Base-by-base conservation (phyloP, 2,113 vertebrate genomes). In the Cariama cristata region DNA sequence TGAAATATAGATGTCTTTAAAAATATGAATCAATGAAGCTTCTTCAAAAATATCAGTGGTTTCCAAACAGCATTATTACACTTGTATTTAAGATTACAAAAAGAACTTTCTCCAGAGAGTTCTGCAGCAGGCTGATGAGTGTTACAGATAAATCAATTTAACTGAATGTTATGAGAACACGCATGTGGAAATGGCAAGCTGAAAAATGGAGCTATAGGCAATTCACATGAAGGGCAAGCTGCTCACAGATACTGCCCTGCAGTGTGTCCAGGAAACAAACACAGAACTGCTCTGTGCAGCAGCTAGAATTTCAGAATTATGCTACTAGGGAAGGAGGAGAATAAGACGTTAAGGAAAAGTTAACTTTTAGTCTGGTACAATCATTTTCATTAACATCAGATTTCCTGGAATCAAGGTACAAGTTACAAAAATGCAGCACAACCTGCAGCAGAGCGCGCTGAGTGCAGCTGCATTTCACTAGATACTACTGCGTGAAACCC, bases 11-110 rank as follows among this genome's bases (percentile, higher is more conserved):
- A 63, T 42, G 27, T 24, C 45, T 86, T 84, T 47, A 85, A 87
- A 81, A 88, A 84, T n/a, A 91, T 14, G 40, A 95, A 86, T 84
- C 92, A 86, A 62, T 77, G 50, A 88, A 79, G 35, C 52, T 59
- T 79, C 72, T 74, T 77, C 87, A 94, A 83, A 80, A 94, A 83
- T 77, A n/a, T 66, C 42, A 40, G n/a, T 35, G 44, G 72, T 53
- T 92, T 95, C 85, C 86, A 76, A 96, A 88, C 49, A 88, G 72
- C 24, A 58, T 93, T 94, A 91, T 79, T 88, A 53, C 27, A 49
- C 56, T 91, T 84, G 56, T 76, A 73, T 38, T 72, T 74, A 91
- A 76, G 80, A 75, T 81, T 60, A 94, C 32, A 50, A 91, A 86
- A 90, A 79, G 59, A 44, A 64, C 24, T 79, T 73, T 45, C 77